phyloP scores from a whole-genome alignment of 2,797 vertebrate species.

The Merluccius polli region DNA sequence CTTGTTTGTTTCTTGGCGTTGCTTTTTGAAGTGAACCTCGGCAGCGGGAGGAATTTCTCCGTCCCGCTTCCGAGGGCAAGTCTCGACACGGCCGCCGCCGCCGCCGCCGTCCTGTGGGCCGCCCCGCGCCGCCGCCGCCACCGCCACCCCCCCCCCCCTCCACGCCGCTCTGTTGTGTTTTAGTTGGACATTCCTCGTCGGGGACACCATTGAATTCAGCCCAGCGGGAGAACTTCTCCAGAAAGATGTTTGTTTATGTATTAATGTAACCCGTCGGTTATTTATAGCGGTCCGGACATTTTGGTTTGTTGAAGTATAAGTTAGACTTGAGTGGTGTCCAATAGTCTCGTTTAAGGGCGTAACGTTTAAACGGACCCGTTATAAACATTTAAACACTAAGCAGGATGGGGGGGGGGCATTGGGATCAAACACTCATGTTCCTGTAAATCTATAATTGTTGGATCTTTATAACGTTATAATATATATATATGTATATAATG shows the following conservation, averaged over 20 bases:
- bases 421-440: too few species aligned
- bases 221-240: slow-evolving; percentile 64
- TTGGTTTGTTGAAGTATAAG: not conserved
- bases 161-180: slow-evolving; percentile 62
- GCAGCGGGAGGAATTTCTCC: slow-evolving; percentile 46
- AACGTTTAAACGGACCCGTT: too few species aligned
- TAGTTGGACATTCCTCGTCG: slow-evolving; percentile 72
- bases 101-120: slow-evolving; percentile 40
- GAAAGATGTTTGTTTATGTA: slow-evolving; percentile 64
- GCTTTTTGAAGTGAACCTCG: slow-evolving; percentile 48
- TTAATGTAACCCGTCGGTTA: slow-evolving; percentile 29
- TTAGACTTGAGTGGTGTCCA: too few species aligned
- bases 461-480: too few species aligned
- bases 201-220: slow-evolving; percentile 65
- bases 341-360: too few species aligned
- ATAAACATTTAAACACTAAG: too few species aligned
- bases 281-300: not conserved
- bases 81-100: slow-evolving; percentile 56
- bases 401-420: too few species aligned
- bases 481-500: too few species aligned
- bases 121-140: not conserved
- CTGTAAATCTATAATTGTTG: too few species aligned
- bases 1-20: slow-evolving; percentile 36
- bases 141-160: slow-evolving; percentile 59
- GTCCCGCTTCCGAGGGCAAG: slow-evolving; percentile 44